phyloP scores from a whole-genome alignment of 2,888 invertebrate species.

The Drosophila atripex region DNA sequence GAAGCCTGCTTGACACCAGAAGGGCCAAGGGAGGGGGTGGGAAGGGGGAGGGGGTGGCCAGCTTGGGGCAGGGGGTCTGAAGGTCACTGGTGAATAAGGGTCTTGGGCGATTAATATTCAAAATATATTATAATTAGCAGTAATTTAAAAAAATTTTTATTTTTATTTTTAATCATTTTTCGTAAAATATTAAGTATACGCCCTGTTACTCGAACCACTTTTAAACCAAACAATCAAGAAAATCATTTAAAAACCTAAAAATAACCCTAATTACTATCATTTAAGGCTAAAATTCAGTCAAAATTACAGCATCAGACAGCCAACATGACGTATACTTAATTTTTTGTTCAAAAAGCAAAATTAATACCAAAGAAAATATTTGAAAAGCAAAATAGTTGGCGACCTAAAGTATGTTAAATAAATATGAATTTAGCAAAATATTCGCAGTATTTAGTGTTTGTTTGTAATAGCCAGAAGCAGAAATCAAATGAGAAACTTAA shows the following conservation, averaged over 20 bases:
- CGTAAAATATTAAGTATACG: neutral
- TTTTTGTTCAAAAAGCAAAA: neutral
- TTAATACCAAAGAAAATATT: neutral
- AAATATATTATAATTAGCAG: neutral
- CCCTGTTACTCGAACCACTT: neutral
- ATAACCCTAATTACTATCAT: neutral
- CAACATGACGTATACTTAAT: neutral
- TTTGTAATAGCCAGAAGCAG: neutral
- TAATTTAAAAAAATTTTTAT: neutral
- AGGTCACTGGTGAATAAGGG: conserved; percentile 8
- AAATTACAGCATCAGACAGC: neutral
- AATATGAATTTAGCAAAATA: neutral
- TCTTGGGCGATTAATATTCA: neutral
- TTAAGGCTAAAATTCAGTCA: neutral
- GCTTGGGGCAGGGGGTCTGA: neutral
- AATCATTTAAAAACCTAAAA: no score
- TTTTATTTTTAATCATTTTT: neutral
- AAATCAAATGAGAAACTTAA: neutral
- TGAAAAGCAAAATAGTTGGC: neutral
- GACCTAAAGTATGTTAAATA: conserved; percentile 1
- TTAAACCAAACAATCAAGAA: neutral
- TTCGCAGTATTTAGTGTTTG: neutral
- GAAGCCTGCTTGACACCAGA: conserved; percentile 39
- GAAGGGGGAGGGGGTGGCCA: no score
- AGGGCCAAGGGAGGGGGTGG: neutral